Evolutionary conservation across 2,888 invertebrate genomes (phyloP).

Genomic region (Ethmia dodecea): DNA sequence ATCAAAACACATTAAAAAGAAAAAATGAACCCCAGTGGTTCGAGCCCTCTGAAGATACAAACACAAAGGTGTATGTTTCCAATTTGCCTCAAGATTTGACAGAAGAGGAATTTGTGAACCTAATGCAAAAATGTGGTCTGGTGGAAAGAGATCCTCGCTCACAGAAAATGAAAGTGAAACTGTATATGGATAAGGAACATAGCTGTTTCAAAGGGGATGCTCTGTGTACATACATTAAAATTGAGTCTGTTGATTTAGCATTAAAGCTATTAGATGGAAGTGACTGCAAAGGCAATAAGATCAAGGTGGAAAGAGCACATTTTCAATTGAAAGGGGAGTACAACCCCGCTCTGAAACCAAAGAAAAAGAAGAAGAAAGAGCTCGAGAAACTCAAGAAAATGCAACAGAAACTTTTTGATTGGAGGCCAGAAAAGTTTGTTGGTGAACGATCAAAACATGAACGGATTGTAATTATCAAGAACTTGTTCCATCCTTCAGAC

Average conservation of each 20-base stretch:
- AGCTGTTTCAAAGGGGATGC: slow-evolving; percentile 96
- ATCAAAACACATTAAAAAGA: slow-evolving; percentile 70
- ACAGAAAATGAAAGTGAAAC: slow-evolving; percentile 91
- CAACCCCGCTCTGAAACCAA: slow-evolving; percentile 94
- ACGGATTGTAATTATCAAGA: slow-evolving; percentile 93
- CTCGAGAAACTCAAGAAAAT: slow-evolving; percentile 94
- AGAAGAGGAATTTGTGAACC: slow-evolving; percentile 91
- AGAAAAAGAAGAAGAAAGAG: slow-evolving; percentile 91
- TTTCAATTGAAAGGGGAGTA: slow-evolving; percentile 97
- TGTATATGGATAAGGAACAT: slow-evolving; percentile 90
- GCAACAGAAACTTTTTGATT: slow-evolving; percentile 97
- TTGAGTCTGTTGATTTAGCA: slow-evolving; percentile 96
- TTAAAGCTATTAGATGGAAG: slow-evolving; percentile 94
- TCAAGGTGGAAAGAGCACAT: slow-evolving; percentile 94
- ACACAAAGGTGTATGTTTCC: slow-evolving; percentile 97
- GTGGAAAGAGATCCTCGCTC: slow-evolving; percentile 91
- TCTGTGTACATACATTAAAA: slow-evolving; percentile 96
- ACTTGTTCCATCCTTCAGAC: slow-evolving; percentile 92
- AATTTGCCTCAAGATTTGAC: slow-evolving; percentile 93
- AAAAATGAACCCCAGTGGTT: slow-evolving; percentile 90
- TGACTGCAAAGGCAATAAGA: slow-evolving; percentile 85
- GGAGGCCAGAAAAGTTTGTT: slow-evolving; percentile 95
- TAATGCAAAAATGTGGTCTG: slow-evolving; percentile 98
- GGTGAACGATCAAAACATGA: slow-evolving; percentile 94
- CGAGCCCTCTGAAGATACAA: slow-evolving; percentile 88